These are phyloP conservation scores for Dysdera silvatica DNA, from an alignment of 1,140 invertebrate genomes.

Conservation along the genomic window DNA sequence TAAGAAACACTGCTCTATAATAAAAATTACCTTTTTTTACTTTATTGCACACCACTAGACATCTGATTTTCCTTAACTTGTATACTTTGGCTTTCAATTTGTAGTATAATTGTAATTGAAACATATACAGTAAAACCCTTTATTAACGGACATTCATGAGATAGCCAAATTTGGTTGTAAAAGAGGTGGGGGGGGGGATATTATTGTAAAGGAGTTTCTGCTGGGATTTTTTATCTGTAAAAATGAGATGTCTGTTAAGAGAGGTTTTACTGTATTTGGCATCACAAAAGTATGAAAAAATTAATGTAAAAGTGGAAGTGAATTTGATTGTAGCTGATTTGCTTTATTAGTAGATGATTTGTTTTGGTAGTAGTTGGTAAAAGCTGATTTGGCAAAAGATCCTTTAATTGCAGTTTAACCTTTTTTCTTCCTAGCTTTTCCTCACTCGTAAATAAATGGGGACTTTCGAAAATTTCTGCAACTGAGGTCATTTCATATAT, in stretches of 20 bases:
- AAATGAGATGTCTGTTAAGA: neutral
- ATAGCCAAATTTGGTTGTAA: no score
- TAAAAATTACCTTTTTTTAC: no score
- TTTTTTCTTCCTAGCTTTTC: conserved; percentile 36
- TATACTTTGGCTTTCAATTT: no score
- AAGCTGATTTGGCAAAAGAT: conserved; percentile 5
- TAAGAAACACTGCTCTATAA: no score
- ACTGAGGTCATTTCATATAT: conserved; percentile 70
- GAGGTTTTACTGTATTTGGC: neutral
- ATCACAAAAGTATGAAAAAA: neutral
- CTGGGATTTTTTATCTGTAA: no score
- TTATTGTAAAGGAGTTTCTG: no score
- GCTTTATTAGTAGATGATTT: neutral
- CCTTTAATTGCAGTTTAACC: conserved; percentile 3
- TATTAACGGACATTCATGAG: no score
- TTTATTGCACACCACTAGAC: no score
- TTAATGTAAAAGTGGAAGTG: neutral
- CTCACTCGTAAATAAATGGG: conserved; percentile 59
- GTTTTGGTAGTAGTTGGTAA: neutral
- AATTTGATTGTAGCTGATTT: neutral
- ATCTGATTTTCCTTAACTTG: no score
- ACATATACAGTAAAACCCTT: no score
- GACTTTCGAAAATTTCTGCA: conserved; percentile 67
- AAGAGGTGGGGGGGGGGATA: no score
- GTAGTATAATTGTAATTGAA: no score